Evolutionary conservation across 2,113 vertebrate genomes (phyloP).

Genomic region (Percopsis transmontana): DNA sequence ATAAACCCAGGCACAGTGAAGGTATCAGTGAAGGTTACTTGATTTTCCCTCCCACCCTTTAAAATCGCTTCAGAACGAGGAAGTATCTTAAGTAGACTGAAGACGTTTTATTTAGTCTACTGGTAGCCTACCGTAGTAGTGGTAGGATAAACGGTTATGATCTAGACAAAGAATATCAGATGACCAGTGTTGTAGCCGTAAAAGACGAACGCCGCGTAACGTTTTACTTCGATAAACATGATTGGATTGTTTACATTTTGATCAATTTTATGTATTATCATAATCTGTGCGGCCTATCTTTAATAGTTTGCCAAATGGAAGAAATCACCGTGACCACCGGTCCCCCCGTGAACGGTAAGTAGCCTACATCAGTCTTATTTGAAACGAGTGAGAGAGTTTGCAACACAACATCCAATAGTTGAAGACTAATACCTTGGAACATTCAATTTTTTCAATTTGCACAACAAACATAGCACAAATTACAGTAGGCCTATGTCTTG

Average conservation of each 20-base stretch:
- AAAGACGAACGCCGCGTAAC: neutral
- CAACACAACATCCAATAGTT: neutral
- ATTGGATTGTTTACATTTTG: neutral
- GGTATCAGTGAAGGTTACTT: neutral
- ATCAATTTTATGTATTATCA: neutral
- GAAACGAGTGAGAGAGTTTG: neutral
- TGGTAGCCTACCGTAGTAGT: neutral
- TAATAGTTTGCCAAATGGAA: neutral
- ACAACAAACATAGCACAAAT: neutral
- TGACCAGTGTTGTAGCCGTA: neutral
- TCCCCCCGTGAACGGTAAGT: conserved; percentile 9
- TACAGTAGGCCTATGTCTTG: neutral
- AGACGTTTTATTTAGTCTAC: neutral
- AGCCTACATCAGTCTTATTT: neutral
- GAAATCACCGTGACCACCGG: conserved; percentile 1
- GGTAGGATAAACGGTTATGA: neutral
- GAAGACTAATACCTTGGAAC: too few species aligned
- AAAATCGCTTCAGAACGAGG: neutral
- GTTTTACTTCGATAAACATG: too few species aligned
- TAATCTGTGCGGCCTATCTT: neutral
- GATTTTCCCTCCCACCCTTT: neutral
- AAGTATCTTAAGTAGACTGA: neutral
- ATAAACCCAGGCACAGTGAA: too few species aligned
- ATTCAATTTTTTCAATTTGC: neutral
- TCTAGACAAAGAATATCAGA: conserved; percentile 7